Percentiles rank a stretch among this genome's conserved stretches.
These are phyloP conservation scores for Uropsilus gracilis DNA, from an alignment of 2,113 vertebrate genomes.

Conservation along the genomic window DNA sequence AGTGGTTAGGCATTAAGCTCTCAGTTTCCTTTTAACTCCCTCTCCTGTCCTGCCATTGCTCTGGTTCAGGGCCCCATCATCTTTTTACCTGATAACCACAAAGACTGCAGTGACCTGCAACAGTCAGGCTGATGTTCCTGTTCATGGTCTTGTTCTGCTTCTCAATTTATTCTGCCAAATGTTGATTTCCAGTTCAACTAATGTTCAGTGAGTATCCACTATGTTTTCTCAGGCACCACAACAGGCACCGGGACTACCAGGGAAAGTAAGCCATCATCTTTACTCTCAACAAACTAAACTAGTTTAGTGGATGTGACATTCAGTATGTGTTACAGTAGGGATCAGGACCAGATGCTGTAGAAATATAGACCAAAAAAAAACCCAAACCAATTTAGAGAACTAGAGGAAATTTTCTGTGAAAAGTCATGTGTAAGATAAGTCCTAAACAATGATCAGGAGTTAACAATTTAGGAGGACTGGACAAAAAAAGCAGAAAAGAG, in stretches of 20 bases:
- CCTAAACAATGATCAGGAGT: neutral
- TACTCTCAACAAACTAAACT: neutral
- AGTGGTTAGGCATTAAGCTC: neutral
- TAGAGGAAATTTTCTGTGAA: neutral
- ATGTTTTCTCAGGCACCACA: neutral
- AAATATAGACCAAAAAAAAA: neutral
- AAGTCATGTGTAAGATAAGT: slow-evolving; percentile 20
- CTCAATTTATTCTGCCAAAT: slow-evolving; percentile 12
- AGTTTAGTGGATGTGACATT: neutral
- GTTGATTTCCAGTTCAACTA: slow-evolving; percentile 23
- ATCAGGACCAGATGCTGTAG: neutral
- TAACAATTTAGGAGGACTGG: neutral
- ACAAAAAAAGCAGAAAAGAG: neutral
- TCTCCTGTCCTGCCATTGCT: neutral
- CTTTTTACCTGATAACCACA: neutral
- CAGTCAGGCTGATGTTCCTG: neutral
- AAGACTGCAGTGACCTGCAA: neutral
- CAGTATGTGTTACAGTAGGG: neutral
- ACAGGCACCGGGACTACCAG: neutral
- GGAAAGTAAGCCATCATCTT: neutral
- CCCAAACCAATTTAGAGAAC: neutral
- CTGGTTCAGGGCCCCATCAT: neutral
- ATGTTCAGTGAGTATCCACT: neutral
- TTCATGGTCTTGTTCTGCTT: neutral
- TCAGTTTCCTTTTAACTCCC: neutral